Evolutionary conservation across 2,888 invertebrate genomes (phyloP).

Genomic region (Drosophila anceps): DNA sequence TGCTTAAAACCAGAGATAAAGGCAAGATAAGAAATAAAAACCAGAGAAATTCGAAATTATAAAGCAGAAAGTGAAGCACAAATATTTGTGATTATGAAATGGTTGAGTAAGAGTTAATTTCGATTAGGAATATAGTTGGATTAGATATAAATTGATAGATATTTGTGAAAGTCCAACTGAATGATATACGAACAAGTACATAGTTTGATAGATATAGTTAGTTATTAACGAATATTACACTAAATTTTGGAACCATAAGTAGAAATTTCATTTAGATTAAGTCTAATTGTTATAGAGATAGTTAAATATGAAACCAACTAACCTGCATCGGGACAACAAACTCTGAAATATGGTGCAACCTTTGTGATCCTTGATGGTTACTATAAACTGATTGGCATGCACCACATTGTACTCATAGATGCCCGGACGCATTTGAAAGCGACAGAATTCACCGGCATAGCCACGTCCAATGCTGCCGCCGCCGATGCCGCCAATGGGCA

Average conservation of each 20-base stretch:
- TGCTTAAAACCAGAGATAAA: not conserved
- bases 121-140: not conserved
- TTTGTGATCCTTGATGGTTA: constrained; percentile 91
- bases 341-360: constrained; percentile 91
- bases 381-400: constrained; percentile 95
- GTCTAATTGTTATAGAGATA: not conserved
- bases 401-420: constrained; percentile 94
- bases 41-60: not conserved
- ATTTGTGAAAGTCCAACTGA: not conserved
- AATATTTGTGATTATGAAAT: constrained; percentile 6
- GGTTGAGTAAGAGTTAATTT: not conserved
- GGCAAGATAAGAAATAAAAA: not conserved
- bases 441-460: constrained; percentile 96
- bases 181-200: not conserved
- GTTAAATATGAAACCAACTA: constrained; percentile 76
- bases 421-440: constrained; percentile 95
- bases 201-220: not conserved
- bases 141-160: not conserved
- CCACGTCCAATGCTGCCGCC: constrained; percentile 93
- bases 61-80: not conserved
- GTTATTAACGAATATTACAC: not conserved
- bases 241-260: not conserved
- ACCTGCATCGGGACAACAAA: constrained; percentile 91
- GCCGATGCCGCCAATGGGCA: constrained; percentile 93
- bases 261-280: not conserved